A percentile compares a stretch with the other conserved stretches of the same genome.
Evolutionary conservation across 2,888 invertebrate genomes (phyloP).

Genomic region (Nemotelus nigrinus): DNA sequence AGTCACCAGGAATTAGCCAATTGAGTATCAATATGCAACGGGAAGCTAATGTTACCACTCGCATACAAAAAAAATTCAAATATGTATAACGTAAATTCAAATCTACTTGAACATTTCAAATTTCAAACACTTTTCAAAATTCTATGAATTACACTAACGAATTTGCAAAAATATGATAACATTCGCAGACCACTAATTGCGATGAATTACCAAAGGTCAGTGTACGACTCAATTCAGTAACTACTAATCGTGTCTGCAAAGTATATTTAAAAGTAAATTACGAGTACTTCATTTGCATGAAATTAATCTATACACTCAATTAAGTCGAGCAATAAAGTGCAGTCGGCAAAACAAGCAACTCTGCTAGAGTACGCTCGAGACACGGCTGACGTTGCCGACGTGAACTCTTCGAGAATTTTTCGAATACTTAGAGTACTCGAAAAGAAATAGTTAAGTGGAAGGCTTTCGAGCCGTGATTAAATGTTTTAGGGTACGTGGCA

Average conservation of each 20-base stretch:
- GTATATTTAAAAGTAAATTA: background rate
- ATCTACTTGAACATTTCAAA: too few species aligned
- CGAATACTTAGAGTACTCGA: background rate
- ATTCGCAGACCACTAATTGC: too few species aligned
- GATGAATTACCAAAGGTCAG: background rate
- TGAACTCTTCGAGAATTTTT: background rate
- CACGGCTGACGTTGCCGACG: too few species aligned
- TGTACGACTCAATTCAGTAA: background rate
- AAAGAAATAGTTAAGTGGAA: slow-evolving; percentile 3
- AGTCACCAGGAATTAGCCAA: too few species aligned
- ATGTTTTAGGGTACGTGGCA: slow-evolving; percentile 34
- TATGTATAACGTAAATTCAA: too few species aligned
- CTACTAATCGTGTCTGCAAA: background rate
- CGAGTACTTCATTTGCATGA: slow-evolving; percentile 9
- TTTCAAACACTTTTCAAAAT: too few species aligned
- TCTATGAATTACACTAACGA: too few species aligned
- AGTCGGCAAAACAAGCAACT: background rate
- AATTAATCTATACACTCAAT: slow-evolving; percentile 14
- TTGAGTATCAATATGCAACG: too few species aligned
- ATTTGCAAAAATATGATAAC: too few species aligned
- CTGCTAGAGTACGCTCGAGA: too few species aligned
- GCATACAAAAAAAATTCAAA: too few species aligned
- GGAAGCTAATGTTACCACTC: too few species aligned
- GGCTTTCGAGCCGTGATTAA: slow-evolving; percentile 25
- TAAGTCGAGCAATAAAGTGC: slow-evolving; percentile 14